Conservation (phyloP, 2,113 vertebrate genomes). For the Myiopsitta monachus region DNA sequence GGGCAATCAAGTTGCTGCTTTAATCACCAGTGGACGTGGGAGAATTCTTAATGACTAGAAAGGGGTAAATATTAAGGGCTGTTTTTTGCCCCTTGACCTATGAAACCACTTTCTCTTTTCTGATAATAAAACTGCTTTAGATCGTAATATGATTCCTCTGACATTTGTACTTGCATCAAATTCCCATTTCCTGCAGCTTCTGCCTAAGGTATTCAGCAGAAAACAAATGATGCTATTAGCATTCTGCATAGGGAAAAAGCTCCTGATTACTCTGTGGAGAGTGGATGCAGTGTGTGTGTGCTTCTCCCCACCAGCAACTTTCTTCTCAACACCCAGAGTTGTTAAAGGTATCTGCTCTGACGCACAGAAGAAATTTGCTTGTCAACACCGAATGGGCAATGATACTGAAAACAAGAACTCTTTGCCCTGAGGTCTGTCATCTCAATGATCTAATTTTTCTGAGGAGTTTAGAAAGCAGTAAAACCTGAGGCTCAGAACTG, state of each 20-base stretch:
- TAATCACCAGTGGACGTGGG: not conserved
- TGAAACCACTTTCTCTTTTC: not conserved
- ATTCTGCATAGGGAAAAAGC: slow-evolving; percentile 1
- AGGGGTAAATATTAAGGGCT: not conserved
- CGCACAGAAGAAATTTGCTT: not conserved
- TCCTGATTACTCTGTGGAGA: slow-evolving; percentile 19
- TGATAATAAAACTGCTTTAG: not conserved
- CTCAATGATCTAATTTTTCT: not conserved
- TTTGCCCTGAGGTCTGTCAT: not conserved
- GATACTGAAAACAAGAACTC: not conserved
- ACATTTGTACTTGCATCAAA: slow-evolving; percentile 23
- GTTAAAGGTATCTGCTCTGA: not conserved
- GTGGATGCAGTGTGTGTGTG: not conserved
- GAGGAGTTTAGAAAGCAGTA: not conserved
- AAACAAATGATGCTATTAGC: slow-evolving; percentile 45
- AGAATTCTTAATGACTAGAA: slow-evolving; percentile 13
- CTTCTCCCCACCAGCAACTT: not conserved
- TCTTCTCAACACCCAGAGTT: not conserved
- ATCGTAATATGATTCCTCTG: not conserved
- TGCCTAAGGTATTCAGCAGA: not conserved
- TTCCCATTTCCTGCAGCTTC: slow-evolving; percentile 12
- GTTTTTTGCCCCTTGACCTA: not conserved
- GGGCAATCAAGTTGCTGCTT: slow-evolving; percentile 13
- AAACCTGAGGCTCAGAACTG: not conserved
- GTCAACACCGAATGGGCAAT: not conserved